Percentiles rank a stretch among this genome's conserved stretches.
Evolutionary conservation across 2,888 invertebrate species (phyloP).

Genomic region (Clostera curtula): DNA sequence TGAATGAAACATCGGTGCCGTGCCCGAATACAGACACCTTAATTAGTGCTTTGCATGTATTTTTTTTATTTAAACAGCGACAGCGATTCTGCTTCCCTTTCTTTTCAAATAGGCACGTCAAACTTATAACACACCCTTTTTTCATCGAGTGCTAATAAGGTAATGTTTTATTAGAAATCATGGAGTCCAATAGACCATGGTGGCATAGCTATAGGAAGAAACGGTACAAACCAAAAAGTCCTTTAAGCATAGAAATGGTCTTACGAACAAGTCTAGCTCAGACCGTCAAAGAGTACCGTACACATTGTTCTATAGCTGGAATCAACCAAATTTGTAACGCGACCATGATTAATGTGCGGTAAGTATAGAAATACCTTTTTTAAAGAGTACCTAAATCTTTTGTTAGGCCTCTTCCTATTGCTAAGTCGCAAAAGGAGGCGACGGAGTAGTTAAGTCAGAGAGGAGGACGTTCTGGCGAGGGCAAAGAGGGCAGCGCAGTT

Average conservation of each 20-base stretch:
- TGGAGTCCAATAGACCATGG: constrained; percentile 11
- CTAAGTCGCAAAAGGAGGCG: too few species aligned
- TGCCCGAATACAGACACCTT: too few species aligned
- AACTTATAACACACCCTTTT: neutral
- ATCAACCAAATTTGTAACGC: constrained; percentile 31
- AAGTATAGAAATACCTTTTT: constrained; percentile 7
- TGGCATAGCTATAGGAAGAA: constrained; percentile 26
- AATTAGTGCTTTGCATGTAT: too few species aligned
- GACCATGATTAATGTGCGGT: constrained; percentile 28
- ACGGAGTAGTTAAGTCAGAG: too few species aligned
- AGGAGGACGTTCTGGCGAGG: too few species aligned
- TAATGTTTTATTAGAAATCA: neutral
- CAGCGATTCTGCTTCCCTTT: too few species aligned
- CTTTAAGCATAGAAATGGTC: constrained; percentile 40
- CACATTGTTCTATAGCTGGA: constrained; percentile 37
- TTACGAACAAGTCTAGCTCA: constrained; percentile 39
- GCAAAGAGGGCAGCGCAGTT: too few species aligned
- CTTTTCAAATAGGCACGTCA: too few species aligned
- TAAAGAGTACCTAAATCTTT: neutral
- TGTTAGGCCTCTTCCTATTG: too few species aligned
- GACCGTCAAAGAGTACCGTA: constrained; percentile 39
- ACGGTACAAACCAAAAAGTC: constrained; percentile 17
- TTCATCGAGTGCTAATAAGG: neutral
- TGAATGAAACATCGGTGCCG: too few species aligned
- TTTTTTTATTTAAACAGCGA: too few species aligned